Conservation (phyloP, 2,888 invertebrate genomes). For the Tridacna crocea region DNA sequence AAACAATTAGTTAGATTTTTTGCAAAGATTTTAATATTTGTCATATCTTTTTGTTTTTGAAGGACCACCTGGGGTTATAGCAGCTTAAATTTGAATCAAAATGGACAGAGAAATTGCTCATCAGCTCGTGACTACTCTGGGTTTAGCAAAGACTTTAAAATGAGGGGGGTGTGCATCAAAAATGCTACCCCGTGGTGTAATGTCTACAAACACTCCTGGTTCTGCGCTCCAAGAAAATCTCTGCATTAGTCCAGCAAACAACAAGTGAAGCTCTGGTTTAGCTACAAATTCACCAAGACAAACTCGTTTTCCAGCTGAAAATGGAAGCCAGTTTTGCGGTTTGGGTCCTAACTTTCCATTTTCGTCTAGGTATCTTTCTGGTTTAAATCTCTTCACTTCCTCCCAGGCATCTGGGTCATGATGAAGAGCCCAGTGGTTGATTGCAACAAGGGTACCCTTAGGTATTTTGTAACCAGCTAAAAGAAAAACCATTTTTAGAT, state of each 20-base stretch:
- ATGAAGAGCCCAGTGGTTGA: conserved; percentile 71
- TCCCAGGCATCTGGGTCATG: conserved; percentile 71
- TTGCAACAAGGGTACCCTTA: conserved; percentile 63
- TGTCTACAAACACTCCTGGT: conserved; percentile 48
- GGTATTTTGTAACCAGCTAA: conserved; percentile 14
- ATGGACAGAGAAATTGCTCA: too few relatives aligned
- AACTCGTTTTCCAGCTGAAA: conserved; percentile 73
- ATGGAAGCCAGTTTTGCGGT: conserved; percentile 74
- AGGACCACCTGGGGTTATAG: too few relatives aligned
- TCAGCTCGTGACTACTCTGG: too few relatives aligned
- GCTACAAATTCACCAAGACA: conserved; percentile 76
- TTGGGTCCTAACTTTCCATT: conserved; percentile 69
- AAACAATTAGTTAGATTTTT: too few relatives aligned
- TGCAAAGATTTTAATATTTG: too few relatives aligned
- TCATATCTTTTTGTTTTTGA: too few relatives aligned
- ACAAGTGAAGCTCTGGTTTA: conserved; percentile 66
- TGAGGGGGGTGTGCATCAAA: conserved; percentile 15
- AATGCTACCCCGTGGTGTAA: conserved; percentile 23
- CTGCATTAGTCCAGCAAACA: conserved; percentile 53
- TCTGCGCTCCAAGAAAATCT: conserved; percentile 61
- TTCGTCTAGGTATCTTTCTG: conserved; percentile 72
- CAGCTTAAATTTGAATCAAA: too few relatives aligned
- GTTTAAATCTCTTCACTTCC: conserved; percentile 24
- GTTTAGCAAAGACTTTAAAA: conserved; percentile 45
- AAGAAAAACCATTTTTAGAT: not conserved